Evolutionary conservation across 2,888 invertebrate genomes (phyloP), one percentile per base, ranked within the genome.

Genomic region (Exocentrus adspersus): DNA sequence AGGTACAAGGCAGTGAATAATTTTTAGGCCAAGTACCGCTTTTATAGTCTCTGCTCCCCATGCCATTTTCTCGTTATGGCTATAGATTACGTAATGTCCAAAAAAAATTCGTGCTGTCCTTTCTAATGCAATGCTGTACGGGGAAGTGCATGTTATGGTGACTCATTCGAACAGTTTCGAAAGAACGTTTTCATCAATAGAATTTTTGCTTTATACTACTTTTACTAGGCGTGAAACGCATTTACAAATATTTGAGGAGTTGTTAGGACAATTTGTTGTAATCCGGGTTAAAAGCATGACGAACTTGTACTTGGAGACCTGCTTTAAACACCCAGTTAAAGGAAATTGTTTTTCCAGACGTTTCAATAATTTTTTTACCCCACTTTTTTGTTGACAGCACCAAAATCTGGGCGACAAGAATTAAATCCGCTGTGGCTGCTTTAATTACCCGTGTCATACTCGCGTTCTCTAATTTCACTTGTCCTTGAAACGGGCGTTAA

Each of bases 221-320:
- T n/a, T n/a, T n/a, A n/a, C n/a, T n/a, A n/a, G n/a, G n/a, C n/a
- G n/a, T n/a, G n/a, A n/a, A n/a, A n/a, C n/a, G n/a, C 24, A 30
- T 24, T 12, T 45, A 28, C 17, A 17, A 10, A 43, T 17, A n/a
- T 17, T 54, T 43, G 19, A 12, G n/a, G 10, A 21, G 10, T 28
- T 54, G 43, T 54, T 54, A 54, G 43, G 54, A 54, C 30, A 54
- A 54, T 54, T 54, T 45, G 30, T 43, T 9, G 7, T 10, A 28
- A 48, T 48, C 48, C 28, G 28, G 28, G 16, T 48, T 28, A 16
- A n/a, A n/a, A n/a, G 16, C 48, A 48, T 37, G n/a, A 37, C 37
- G 14, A 37, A 37, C 37, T 37, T 24, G 16, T 16, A 28, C 28
- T 9, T 28, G 14, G 9, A 17, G 19, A 20, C 45, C 45, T 17